Evolutionary conservation across 2,113 vertebrate species (phyloP), one percentile per base, ranked within the genome.

Genomic region (Poecile atricapillus): DNA sequence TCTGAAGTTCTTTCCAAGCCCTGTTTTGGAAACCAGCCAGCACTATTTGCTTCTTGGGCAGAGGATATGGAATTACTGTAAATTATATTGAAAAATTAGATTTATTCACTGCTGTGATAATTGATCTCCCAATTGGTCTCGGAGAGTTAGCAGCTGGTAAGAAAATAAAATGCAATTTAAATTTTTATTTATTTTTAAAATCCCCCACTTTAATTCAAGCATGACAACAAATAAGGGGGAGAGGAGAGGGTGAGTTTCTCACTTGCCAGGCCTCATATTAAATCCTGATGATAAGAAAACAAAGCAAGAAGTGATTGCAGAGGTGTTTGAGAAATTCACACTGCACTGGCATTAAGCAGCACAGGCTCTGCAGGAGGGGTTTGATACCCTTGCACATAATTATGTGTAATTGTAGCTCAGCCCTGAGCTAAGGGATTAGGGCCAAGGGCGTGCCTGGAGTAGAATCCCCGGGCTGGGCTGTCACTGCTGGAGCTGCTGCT

Each of bases 21-120:
- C 41, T 21, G 41, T 9, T 75, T 50, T 98, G 98, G 97, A 91
- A 89, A 96, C 62, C 73, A 93, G 94, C 97, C 98, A 98, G 81
- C 15, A 14, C 95, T 95, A 78, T 97, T 98, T 98, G 95, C 95
- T 97, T 97, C 97, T 97, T 95, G 85, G 95, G 96, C 97, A 97
- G 97, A 97, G 97, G 97, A 97, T 97, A 97, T 95, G 94, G 97
- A 98, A 98, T 98, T 98, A 98, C 97, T n/a, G 77, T 98, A 96
- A 98, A 97, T 98, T 97, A 97, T 98, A 98, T 97, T 98, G 98
- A 98, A 98, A 98, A 98, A 98, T 98, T 97, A 98, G 97, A 98
- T 98, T 98, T 97, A 98, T 97, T 98, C 98, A 97, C 98, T 37
- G 91, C 98, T 98, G 97, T 97, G 97, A 98, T 98, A 98, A 98